Evolutionary conservation across 2,888 invertebrate species (phyloP), one percentile per base, ranked within the genome.

Genomic region (Blastobasis adustella): DNA sequence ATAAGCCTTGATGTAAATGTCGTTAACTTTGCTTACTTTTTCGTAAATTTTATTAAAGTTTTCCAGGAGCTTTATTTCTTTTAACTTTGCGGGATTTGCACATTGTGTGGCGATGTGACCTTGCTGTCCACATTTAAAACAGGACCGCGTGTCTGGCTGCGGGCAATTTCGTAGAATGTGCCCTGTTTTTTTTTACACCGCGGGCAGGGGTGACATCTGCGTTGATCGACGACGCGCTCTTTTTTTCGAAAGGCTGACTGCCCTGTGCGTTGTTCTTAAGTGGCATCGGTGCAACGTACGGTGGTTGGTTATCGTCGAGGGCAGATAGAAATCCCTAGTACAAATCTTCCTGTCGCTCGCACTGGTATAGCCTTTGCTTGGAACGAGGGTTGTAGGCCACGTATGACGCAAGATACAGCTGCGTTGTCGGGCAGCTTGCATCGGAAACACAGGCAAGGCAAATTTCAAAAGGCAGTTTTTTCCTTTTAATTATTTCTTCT

Each of bases 371-470:
- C 41, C 59, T 50, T 62, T 9, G 61, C 36, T 49, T 65, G 65
- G 6, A 65, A 38, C 1, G 55, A n/a, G n/a, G 23, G 0, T 0
- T 64, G 65, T 38, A 62, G 45, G 0, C 66, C 66, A 4, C 59
- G 49, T 9, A 65, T 63, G 10, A 66, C 60, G 49, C 64, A 65
- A 0, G 64, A 67, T 0, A 67, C 59, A 0, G 47, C 5, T 8
- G 44, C 8, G n/a, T 6, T n/a, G 38, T 65, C 57, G 0, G 58
- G 54, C 9, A 67, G 45, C 23, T 65, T 58, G 47, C 66, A 67
- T 0, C 65, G 58, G 37, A 57, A 62, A 44, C 66, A 67, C 61
- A 66, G 58, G 44, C 61, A 0, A 63, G 66, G 64, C 66, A 66
- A 0, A 45, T 52, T 49, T 65, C 60, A 5, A 36, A 44, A 5